Evolutionary conservation across 2,888 invertebrate genomes (phyloP).

Genomic region (Brachynemurus nebulosus): DNA sequence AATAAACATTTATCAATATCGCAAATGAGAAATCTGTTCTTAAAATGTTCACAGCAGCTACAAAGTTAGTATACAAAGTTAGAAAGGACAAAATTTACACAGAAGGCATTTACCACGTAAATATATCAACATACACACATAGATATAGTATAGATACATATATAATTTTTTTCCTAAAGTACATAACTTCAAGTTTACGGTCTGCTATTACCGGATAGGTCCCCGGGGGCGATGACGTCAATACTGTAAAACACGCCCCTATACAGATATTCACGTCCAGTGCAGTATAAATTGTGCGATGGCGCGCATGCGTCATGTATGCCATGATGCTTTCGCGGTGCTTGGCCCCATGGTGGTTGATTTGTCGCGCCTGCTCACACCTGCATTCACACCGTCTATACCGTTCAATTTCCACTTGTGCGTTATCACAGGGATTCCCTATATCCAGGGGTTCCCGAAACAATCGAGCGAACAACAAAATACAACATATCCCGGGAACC

Average conservation of each 20-base stretch:
- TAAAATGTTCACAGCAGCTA: too few relatives aligned
- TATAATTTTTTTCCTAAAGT: conserved; percentile 1
- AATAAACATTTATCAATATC: too few relatives aligned
- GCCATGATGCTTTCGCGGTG: too few relatives aligned
- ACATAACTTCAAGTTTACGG: not conserved
- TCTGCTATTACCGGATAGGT: conserved; percentile 8
- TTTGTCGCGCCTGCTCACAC: conserved; percentile 2
- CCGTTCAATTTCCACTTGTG: not conserved
- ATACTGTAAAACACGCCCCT: conserved; percentile 2
- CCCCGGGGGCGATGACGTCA: conserved; percentile 9
- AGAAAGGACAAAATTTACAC: too few relatives aligned
- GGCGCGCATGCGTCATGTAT: conserved; percentile 4
- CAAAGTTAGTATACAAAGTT: too few relatives aligned
- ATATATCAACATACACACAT: too few relatives aligned
- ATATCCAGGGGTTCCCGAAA: conserved; percentile 9
- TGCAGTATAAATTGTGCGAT: too few relatives aligned
- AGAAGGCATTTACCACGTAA: too few relatives aligned
- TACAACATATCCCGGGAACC: conserved; percentile 6
- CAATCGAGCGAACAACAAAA: not conserved
- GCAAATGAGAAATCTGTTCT: too few relatives aligned
- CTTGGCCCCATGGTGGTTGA: not conserved
- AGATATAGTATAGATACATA: too few relatives aligned
- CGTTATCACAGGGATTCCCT: conserved; percentile 6
- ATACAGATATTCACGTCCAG: not conserved
- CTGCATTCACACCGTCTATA: not conserved